Percentiles rank a stretch among this genome's conserved stretches.
Conservation (phyloP, 2,113 vertebrate species). For the Aplodontia rufa region DNA sequence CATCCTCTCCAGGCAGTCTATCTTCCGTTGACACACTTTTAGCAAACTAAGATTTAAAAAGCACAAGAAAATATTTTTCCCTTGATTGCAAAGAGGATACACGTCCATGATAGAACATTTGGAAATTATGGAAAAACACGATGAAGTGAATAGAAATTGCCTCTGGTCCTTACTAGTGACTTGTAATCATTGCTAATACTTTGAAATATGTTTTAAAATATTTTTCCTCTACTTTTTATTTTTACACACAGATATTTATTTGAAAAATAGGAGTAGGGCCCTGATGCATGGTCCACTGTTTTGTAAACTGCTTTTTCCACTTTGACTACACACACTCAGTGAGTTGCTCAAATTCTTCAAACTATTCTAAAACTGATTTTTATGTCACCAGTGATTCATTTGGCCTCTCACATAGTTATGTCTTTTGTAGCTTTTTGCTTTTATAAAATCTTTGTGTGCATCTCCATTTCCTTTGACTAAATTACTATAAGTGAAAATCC, state of each 20-base stretch:
- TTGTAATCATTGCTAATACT: too few species aligned
- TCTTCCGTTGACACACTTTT: accelerated
- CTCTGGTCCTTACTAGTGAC: accelerated
- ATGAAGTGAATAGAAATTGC: background rate
- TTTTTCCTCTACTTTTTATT: background rate
- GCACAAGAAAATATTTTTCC: background rate
- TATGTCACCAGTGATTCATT: background rate
- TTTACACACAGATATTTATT: background rate
- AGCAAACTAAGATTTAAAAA: background rate
- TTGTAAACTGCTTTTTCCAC: background rate
- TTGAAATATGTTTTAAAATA: background rate
- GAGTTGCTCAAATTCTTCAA: background rate
- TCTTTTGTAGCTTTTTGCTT: background rate
- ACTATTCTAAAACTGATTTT: background rate
- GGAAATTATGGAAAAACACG: background rate
- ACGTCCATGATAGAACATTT: background rate
- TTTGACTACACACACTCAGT: background rate
- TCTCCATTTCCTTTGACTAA: background rate
- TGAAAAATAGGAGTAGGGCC: background rate
- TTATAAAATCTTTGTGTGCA: background rate
- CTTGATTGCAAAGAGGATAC: background rate
- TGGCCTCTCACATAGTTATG: background rate
- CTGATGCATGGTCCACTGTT: background rate
- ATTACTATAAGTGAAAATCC: background rate
- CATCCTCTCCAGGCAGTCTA: background rate